Percentiles rank a stretch among this genome's conserved stretches.
Conservation (phyloP, 2,113 vertebrate genomes). For the Canis aureus region DNA sequence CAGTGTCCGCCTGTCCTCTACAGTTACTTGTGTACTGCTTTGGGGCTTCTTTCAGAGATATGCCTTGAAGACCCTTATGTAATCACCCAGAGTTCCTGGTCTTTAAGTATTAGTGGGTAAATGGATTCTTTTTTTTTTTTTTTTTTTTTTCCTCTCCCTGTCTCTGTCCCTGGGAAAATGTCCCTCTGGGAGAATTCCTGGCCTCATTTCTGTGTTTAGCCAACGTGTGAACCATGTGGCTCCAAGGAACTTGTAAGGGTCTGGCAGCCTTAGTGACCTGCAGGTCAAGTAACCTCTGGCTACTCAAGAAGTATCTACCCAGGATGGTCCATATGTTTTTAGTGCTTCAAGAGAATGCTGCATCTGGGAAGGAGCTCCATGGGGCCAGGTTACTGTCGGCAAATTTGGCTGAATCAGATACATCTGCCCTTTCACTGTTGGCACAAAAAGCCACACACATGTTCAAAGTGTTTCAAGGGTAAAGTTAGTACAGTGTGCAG, state of each 20-base stretch:
- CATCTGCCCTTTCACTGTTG: constrained; percentile 40
- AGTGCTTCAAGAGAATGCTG: constrained; percentile 54
- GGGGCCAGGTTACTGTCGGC: constrained; percentile 72
- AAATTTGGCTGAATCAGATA: constrained; percentile 82
- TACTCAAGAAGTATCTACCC: constrained; percentile 59
- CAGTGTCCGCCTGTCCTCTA: not conserved
- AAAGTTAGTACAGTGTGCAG: constrained; percentile 4
- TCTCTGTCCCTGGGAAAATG: constrained; percentile 32
- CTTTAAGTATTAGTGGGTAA: constrained; percentile 44
- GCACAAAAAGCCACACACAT: constrained; percentile 65
- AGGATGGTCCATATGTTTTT: constrained; percentile 67
- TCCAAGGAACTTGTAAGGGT: constrained; percentile 63
- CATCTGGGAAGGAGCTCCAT: constrained; percentile 75
- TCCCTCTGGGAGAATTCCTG: constrained; percentile 44
- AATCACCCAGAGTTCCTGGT: not conserved
- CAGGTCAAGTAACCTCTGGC: constrained; percentile 58
- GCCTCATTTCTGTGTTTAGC: constrained; percentile 55
- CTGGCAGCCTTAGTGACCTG: constrained; percentile 58
- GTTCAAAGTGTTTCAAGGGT: constrained; percentile 75
- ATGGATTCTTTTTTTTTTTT: not conserved
- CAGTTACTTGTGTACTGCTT: not conserved
- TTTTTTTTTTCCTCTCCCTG: not conserved
- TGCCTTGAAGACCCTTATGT: not conserved
- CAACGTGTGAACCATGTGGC: constrained; percentile 30
- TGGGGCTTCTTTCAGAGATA: constrained; percentile 52